Evolutionary conservation across 2,113 vertebrate genomes (phyloP), one percentile per base, ranked within the genome.

Genomic region (Pogonocichla stellata): DNA sequence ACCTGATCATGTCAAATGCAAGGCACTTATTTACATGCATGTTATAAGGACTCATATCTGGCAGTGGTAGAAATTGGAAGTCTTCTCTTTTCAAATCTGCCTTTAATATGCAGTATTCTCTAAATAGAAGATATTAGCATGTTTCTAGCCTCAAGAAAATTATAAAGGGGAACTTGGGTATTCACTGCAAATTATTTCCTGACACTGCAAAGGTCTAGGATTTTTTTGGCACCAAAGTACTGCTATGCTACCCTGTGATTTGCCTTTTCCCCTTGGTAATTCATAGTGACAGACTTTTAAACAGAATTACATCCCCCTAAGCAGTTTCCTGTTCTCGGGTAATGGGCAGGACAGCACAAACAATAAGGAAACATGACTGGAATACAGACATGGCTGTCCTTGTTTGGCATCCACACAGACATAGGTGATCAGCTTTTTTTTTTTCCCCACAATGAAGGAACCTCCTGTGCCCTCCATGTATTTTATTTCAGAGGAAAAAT

Each of bases 231-330:
- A 94, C 61, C 43, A 43, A 61, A 92, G 38, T 43, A 58, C 62
- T 91, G 80, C 61, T 86, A 28, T 53, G 53, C 45, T 83, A 85
- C 69, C 73, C 86, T 82, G 58, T 78, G 62, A 88, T 96, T 91
- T 94, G 88, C 71, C 65, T 91, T 78, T 93, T 83, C 67, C 45
- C 33, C 66, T 73, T 6, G 2, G 69, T 87, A 82, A 95, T 92
- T 96, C 87, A 74, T 45, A 94, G 62, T 90, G 95, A 93, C 92
- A 95, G 92, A 90, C 28, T 95, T 95, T 96, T 92, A 95, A 87
- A 95, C 88, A 95, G 88, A 97, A 94, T 95, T 86, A 96, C 82
- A 85, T 89, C 33, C 93, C 95, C 54, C 40, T 67, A 58, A 88
- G 93, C 92, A 91, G 43, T 89, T 90, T 89, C 80, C 90, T 2